Base-by-base conservation (phyloP, 2,797 vertebrate species). In the Clarias pachynema region DNA sequence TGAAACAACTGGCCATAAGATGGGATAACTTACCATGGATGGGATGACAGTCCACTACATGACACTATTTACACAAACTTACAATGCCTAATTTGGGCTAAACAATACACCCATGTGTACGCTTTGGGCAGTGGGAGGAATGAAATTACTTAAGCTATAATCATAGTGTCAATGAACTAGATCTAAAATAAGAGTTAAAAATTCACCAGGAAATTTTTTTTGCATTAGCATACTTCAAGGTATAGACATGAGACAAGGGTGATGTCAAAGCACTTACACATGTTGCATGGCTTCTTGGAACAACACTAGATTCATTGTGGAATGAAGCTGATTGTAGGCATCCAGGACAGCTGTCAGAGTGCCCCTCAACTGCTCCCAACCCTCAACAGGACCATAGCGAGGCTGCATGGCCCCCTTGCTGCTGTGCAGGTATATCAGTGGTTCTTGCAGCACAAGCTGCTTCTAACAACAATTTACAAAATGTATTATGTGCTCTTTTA, bases 281-380 rank as follows among this genome's bases (percentile, higher is more conserved):
- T 96, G 95, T 79, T 96, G 93, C 92, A 96, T 93, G 77, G 95
- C 95, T 66, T 95, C 94, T 89, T 97, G 95, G 93, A 96, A 96
- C 34, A 97, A 89, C 74, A 95, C 93, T 12, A 96, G 92, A 90
- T 93, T 94, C 96, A 96, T 93, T 79, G 94, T 90, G 31, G 94
- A 93, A 88, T 94, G 92, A 8, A 96, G 93, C 65, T 97, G 95
- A 84, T 95, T 96, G 93, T 94, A 96, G 89, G 88, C 94, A 86
- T 95, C 93, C 53, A 97, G 89, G 1, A 94, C 88, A 72, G 97
- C 95, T 3, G 81, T 91, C 22, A 96, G 94, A 77, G 93, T 78
- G 1, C 84, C 92, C 86, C 91, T 95, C 79, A 96, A 93, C 1
- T 56, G 20, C 79, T 96, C 92, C 96, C 94, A 96, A 66, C 94